These are phyloP conservation scores for Oxygymnocypris stewartii DNA, from an alignment of 2,113 vertebrate genomes.

Conservation along the genomic window DNA sequence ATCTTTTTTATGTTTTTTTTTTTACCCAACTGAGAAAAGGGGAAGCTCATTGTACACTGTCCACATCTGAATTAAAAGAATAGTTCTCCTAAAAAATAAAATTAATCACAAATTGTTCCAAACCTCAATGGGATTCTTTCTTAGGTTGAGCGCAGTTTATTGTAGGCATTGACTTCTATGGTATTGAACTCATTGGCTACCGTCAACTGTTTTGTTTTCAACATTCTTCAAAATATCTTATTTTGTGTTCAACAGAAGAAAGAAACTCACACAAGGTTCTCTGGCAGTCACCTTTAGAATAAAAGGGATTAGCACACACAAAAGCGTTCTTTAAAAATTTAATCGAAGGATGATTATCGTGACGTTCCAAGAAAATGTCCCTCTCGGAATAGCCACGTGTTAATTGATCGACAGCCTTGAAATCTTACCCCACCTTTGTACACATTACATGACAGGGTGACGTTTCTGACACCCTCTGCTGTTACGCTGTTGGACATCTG, in stretches of 20 bases:
- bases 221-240: not conserved
- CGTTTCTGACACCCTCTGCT: constrained; percentile 6
- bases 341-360: not conserved
- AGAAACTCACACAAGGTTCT: not conserved
- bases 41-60: not conserved
- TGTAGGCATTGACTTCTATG: no score
- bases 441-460: constrained; percentile 6
- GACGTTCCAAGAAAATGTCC: constrained; percentile 4
- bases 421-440: constrained; percentile 17
- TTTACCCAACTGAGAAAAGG: not conserved
- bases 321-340: not conserved
- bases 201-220: not conserved
- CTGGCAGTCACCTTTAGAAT: not conserved
- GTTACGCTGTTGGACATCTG: not conserved
- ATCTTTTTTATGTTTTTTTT: not conserved
- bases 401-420: constrained; percentile 4
- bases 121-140: not conserved
- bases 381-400: not conserved
- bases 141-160: not conserved
- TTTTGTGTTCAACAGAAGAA: not conserved
- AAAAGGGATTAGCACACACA: not conserved
- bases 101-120: not conserved
- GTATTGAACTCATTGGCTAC: not conserved
- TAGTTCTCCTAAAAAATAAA: not conserved
- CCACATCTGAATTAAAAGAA: not conserved